These are phyloP conservation scores for Drosophila aldrichi DNA, from an alignment of 2,888 invertebrate genomes.

Conservation along the genomic window DNA sequence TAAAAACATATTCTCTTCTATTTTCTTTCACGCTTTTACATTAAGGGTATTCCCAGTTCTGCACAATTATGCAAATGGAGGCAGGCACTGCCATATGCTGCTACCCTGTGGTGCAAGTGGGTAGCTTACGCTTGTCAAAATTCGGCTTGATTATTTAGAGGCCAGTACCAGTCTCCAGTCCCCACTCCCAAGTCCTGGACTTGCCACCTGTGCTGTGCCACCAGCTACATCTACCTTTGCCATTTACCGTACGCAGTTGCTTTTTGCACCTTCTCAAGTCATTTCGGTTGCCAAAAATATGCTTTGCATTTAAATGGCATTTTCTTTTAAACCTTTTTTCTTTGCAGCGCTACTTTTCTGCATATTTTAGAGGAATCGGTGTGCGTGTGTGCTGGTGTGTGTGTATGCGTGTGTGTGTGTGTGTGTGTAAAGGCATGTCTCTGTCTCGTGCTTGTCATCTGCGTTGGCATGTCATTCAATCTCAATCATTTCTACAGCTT, in stretches of 20 bases:
- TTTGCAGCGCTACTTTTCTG: slow-evolving; percentile 36
- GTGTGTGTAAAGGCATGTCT: slow-evolving; percentile 46
- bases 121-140: slow-evolving; percentile 54
- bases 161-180: slow-evolving; percentile 13
- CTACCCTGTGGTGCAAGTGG: background rate
- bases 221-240: background rate
- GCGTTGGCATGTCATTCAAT: slow-evolving; percentile 73
- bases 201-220: slow-evolving; percentile 17
- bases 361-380: slow-evolving; percentile 54
- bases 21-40: background rate
- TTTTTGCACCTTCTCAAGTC: slow-evolving; percentile 52
- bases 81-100: slow-evolving; percentile 14
- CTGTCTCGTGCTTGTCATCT: slow-evolving; percentile 47
- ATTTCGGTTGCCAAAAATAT: slow-evolving; percentile 64
- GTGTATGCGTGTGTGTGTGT: slow-evolving; percentile 24
- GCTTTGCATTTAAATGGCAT: slow-evolving; percentile 78
- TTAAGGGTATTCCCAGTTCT: background rate
- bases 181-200: background rate
- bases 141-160: slow-evolving; percentile 61
- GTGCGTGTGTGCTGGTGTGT: slow-evolving; percentile 9
- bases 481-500: slow-evolving; percentile 74
- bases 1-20: background rate
- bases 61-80: background rate
- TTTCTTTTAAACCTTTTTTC: slow-evolving; percentile 55
- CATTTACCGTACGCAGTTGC: slow-evolving; percentile 34